Evolutionary conservation across 2,113 vertebrate genomes (phyloP), one percentile per base, ranked within the genome.

Genomic region (Salminus brasiliensis): DNA sequence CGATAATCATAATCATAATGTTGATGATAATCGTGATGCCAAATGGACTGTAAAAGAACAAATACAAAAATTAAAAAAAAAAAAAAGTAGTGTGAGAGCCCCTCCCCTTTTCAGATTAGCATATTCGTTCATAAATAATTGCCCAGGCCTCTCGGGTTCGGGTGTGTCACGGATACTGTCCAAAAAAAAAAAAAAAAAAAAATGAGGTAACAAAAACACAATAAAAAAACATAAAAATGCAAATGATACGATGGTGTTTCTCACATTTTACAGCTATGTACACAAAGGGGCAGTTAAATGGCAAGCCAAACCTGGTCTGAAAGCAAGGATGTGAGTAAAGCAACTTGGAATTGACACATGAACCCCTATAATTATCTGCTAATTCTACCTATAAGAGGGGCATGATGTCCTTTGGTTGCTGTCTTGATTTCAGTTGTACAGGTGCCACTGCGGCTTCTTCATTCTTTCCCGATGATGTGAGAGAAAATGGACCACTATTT

Each of bases 91-190:
- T 90, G 91, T 83, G 88, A 81, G 86, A 85, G 87, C 77, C 83
- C 75, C 80, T 90, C 88, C 82, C 89, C 32, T 88, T 92, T 92
- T 91, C 49, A 55, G 65, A 92, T 93, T 91, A 93, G 89, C 92
- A 89, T 91, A 76, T 67, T 92, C 84, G 89, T 93, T 94, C 89
- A 97, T 96, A 98, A 97, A 97, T 95, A 95, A 96, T 88, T 89
- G 88, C 79, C 92, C 88, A 69, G 81, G 72, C 71, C 76, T 85
- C 81, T 79, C 1, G 88, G 90, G 87, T 86, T 81, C 81, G 63
- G 53, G 88, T 88, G 91, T 91, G 92, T 92, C 89, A 88, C n/a
- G 88, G 91, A 93, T 87, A 81, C 86, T 89, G 91, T 91, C 80
- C n/a, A n/a, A n/a, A n/a, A n/a, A n/a, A n/a, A n/a, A n/a, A n/a